These are phyloP conservation scores for Enoplolaimus lenunculus DNA, from an alignment of 2,888 invertebrate species.

Conservation along the genomic window DNA sequence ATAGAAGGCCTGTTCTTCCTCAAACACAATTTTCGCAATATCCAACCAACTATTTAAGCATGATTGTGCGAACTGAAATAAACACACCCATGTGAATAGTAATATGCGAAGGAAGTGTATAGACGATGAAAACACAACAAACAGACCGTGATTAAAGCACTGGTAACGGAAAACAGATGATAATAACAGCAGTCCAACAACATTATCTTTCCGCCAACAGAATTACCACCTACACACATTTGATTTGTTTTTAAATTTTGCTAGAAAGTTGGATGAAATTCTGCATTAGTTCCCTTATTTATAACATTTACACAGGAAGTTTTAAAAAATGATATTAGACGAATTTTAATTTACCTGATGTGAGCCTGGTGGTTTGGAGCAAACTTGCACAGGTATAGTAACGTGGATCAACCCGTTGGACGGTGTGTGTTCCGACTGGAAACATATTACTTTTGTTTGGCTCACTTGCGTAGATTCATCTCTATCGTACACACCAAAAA, in stretches of 20 bases:
- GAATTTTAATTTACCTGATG: not conserved
- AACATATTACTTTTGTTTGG: conserved; percentile 13
- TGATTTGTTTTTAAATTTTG: no score
- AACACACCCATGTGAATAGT: not conserved
- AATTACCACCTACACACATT: no score
- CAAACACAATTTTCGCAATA: not conserved
- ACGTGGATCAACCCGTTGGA: not conserved
- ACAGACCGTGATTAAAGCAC: no score
- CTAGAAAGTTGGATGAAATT: no score
- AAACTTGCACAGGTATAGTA: not conserved
- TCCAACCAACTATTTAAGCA: not conserved
- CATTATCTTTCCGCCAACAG: no score
- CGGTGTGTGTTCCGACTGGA: conserved; percentile 13
- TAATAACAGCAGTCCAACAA: no score
- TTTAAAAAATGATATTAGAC: not conserved
- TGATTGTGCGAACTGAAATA: not conserved
- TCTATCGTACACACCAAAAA: conserved; percentile 21
- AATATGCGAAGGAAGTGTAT: no score
- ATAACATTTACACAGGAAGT: no score
- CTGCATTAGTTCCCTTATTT: no score
- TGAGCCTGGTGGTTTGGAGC: not conserved
- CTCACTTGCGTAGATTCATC: not conserved
- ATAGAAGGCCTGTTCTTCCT: not conserved
- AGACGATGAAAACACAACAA: no score
- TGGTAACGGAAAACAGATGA: no score